phyloP scores from a whole-genome alignment of 1,140 invertebrate genomes.

The Heliothis virescens region DNA sequence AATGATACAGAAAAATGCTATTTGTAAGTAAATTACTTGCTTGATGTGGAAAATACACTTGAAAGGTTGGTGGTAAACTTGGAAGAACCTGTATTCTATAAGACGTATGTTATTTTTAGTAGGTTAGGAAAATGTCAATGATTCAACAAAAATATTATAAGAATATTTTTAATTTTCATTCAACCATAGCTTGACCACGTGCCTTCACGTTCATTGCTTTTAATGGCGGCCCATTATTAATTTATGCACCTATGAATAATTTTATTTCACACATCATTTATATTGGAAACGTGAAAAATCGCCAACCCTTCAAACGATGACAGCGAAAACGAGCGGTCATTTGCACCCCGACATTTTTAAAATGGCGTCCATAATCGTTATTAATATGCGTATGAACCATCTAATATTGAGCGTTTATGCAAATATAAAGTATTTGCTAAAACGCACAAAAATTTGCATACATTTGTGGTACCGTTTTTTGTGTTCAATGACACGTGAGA shows the following conservation, averaged over 20 bases:
- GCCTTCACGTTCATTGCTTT: background rate
- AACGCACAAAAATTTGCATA: constrained; percentile 72
- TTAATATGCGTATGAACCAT: constrained; percentile 70
- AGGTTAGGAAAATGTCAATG: too few relatives aligned
- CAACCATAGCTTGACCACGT: background rate
- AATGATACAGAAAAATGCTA: too few relatives aligned
- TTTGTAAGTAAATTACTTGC: too few relatives aligned
- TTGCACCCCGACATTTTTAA: constrained; percentile 51
- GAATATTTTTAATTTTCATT: too few relatives aligned
- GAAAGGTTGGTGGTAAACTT: too few relatives aligned
- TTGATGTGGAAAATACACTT: too few relatives aligned
- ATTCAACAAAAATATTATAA: too few relatives aligned
- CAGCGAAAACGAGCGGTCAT: constrained; percentile 42
- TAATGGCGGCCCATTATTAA: constrained; percentile 17
- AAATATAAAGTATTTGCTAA: constrained; percentile 70
- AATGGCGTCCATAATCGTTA: constrained; percentile 62
- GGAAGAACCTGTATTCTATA: too few relatives aligned
- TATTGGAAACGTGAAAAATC: constrained; percentile 50
- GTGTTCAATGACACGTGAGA: constrained; percentile 77
- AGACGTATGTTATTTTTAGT: too few relatives aligned
- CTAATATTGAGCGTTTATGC: constrained; percentile 78
- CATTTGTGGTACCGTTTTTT: constrained; percentile 73
- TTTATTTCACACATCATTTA: constrained; percentile 38
- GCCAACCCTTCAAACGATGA: constrained; percentile 43
- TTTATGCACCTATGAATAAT: constrained; percentile 44